Evolutionary conservation across 1,140 invertebrate genomes (phyloP).

Genomic region (Eriocheir sinensis): DNA sequence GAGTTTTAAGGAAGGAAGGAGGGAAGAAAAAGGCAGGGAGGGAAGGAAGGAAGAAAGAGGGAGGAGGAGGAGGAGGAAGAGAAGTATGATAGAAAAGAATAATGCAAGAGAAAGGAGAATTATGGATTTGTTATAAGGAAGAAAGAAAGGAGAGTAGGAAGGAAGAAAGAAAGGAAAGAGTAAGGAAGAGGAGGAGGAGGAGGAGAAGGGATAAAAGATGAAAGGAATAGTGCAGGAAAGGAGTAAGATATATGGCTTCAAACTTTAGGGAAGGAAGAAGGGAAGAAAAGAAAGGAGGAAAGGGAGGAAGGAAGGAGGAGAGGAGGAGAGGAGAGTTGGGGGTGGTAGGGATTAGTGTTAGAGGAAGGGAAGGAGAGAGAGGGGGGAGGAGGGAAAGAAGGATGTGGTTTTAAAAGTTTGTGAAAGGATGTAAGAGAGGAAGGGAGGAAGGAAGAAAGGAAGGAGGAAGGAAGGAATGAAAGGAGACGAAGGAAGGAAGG

Average conservation of each 20-base stretch:
- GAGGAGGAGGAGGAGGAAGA: background rate
- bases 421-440: background rate
- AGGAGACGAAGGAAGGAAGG: background rate
- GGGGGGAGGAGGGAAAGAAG: background rate
- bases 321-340: too few relatives aligned
- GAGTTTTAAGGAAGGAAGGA: constrained; percentile 15
- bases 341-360: too few relatives aligned
- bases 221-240: too few relatives aligned
- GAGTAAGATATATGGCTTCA: too few relatives aligned
- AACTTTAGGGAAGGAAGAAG: too few relatives aligned
- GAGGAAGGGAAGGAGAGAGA: background rate
- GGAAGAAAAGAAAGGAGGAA: background rate
- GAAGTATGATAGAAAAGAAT: background rate
- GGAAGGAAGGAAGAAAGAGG: background rate
- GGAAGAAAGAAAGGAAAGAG: constrained; percentile 19
- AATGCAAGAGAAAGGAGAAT: background rate
- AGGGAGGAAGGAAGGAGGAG: background rate
- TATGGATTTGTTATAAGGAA: background rate
- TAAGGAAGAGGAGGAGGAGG: constrained; percentile 6
- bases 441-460: background rate
- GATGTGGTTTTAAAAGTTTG: background rate
- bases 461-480: background rate
- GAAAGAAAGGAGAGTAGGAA: background rate
- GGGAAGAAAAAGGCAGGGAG: background rate
- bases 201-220: too few relatives aligned